Percentiles rank a stretch among this genome's conserved stretches.
Evolutionary conservation across 30 jellyfish, hydroid and myxozoan species (phyloP).

Genomic region (Morbakka virulenta): DNA sequence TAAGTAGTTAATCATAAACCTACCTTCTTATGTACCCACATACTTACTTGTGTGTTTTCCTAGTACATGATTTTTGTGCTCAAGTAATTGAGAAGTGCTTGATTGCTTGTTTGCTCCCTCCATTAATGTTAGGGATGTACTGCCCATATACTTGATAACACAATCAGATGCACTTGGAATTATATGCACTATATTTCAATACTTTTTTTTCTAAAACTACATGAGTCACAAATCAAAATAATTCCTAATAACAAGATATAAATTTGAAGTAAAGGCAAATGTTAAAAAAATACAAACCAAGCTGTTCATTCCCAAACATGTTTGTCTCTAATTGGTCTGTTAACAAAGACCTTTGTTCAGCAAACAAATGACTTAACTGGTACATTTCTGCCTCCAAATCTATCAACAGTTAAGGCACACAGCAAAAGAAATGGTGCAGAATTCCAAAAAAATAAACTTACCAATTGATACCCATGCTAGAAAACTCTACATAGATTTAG

Average conservation of each 20-base stretch:
- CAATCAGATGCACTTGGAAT: too few relatives aligned
- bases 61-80: too few relatives aligned
- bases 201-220: neutral
- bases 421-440: neutral
- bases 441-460: neutral
- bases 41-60: too few relatives aligned
- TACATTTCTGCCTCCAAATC: conserved; percentile 97
- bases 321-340: conserved; percentile 88
- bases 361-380: conserved; percentile 88
- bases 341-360: conserved; percentile 79
- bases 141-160: too few relatives aligned
- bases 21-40: too few relatives aligned
- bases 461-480: too few relatives aligned
- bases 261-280: neutral
- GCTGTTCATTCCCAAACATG: conserved; percentile 59
- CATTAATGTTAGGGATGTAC: too few relatives aligned
- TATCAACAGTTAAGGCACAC: neutral
- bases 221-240: neutral
- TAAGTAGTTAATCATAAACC: too few relatives aligned
- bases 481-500: too few relatives aligned
- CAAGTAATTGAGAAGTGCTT: too few relatives aligned
- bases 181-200: too few relatives aligned
- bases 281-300: conserved; percentile 6
- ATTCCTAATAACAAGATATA: neutral
- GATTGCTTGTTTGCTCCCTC: too few relatives aligned